Percentiles rank a stretch among this genome's conserved stretches.
Conservation (phyloP, 1,140 invertebrate species). For the Antheraea mylitta region DNA sequence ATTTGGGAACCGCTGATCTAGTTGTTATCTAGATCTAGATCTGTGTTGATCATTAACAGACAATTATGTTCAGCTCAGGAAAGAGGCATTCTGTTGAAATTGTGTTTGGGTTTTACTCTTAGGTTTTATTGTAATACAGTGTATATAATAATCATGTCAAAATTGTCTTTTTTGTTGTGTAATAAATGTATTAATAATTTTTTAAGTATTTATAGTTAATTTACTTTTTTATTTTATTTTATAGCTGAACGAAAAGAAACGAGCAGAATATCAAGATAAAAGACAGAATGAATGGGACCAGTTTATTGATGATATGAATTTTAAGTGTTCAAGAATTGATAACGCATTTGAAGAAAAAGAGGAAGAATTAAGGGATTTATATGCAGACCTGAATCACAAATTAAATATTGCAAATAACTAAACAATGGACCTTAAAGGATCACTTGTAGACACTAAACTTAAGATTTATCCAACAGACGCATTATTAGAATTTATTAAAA, state of each 20-base stretch:
- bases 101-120: too few relatives aligned
- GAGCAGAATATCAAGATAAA: constrained; percentile 79
- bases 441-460: constrained; percentile 79
- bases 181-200: too few relatives aligned
- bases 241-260: constrained; percentile 65
- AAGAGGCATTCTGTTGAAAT: too few relatives aligned
- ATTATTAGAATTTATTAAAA: constrained; percentile 74
- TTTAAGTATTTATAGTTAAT: too few relatives aligned
- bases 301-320: constrained; percentile 88
- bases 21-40: too few relatives aligned
- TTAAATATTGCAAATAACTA: constrained; percentile 81
- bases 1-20: too few relatives aligned
- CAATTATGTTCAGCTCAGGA: too few relatives aligned
- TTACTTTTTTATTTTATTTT: constrained; percentile 24
- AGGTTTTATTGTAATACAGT: too few relatives aligned
- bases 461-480: constrained; percentile 80
- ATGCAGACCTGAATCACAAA: constrained; percentile 86
- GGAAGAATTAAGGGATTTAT: constrained; percentile 86
- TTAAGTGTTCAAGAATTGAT: constrained; percentile 86
- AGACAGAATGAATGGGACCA: constrained; percentile 84
- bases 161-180: too few relatives aligned
- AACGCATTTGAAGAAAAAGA: constrained; percentile 89
- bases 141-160: too few relatives aligned
- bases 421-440: constrained; percentile 78
- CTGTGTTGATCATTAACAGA: too few relatives aligned